phyloP scores from a whole-genome alignment of 92 coral and sea anemone genomes.

The Actinernus sp. region DNA sequence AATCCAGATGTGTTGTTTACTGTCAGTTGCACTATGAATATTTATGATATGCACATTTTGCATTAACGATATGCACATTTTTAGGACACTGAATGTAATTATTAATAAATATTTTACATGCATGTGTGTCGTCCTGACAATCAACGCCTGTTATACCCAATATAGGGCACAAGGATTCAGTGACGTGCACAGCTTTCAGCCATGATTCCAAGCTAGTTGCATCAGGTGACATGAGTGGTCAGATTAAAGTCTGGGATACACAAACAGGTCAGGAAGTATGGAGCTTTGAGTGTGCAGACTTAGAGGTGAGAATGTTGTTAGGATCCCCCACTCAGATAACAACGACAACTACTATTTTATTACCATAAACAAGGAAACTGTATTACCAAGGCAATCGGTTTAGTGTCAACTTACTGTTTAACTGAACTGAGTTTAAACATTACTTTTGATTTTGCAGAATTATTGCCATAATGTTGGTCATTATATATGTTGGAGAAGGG shows the following conservation, averaged over 20 bases:
- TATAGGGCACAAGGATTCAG: slow-evolving; percentile 99
- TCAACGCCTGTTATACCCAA: neutral
- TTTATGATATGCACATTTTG: too few relatives aligned
- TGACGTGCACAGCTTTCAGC: slow-evolving; percentile 84
- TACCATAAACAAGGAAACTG: too few relatives aligned
- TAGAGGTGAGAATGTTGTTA: slow-evolving; percentile 94
- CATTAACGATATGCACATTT: too few relatives aligned
- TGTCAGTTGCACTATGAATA: neutral
- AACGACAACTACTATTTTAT: too few relatives aligned
- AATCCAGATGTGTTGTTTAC: too few relatives aligned
- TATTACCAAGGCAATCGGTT: too few relatives aligned
- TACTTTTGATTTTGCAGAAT: too few relatives aligned
- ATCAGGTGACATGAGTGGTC: slow-evolving; percentile 98
- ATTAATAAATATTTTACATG: neutral
- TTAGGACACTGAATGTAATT: neutral
- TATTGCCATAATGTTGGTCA: too few relatives aligned
- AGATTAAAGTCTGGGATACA: slow-evolving; percentile 88
- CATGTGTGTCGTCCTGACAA: neutral
- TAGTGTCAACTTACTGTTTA: too few relatives aligned
- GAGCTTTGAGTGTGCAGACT: slow-evolving; percentile 93
- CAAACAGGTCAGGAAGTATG: slow-evolving; percentile 80
- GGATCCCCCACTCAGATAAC: too few relatives aligned
- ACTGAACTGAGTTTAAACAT: too few relatives aligned
- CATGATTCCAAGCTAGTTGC: slow-evolving; percentile 94
- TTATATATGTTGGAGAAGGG: too few relatives aligned